Evolutionary conservation across 1,140 invertebrate genomes (phyloP), one percentile per base, ranked within the genome.

Genomic region (Mercenaria mercenaria): DNA sequence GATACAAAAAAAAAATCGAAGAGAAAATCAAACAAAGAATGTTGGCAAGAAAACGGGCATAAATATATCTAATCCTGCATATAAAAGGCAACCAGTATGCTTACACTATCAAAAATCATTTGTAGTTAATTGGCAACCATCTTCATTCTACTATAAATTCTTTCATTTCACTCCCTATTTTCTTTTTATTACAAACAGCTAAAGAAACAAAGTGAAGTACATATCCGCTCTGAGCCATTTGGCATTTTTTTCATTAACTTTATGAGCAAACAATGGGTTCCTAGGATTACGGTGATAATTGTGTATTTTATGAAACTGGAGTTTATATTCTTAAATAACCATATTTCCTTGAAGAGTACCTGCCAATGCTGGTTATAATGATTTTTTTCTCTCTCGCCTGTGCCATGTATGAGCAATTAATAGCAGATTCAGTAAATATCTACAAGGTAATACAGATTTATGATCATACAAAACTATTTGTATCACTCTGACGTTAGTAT

Each of bases 241-340:
- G 50, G 76, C 47, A 79, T 56, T 79, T 79, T 79, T 11, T 79
- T 79, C 47, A 79, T 79, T 79, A 79, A 52, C n/a, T 79, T 79
- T 79, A 79, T 32, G 76, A 34, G 76, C 26, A 37, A 52, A 56
- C 47, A 79, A 79, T 79, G 32, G n/a, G 10, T 37, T 13, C 34
- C 2, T 41, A 6, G 13, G 34, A 37, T 72, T 39, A 39, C 34
- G 11, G 34, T 39, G 23, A 13, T 72, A 39, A 72, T 72, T 72
- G 29, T 37, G 6, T 72, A 37, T 41, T 26, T 39, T 39, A 72
- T 37, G 34, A 72, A 72, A 72, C 3, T 23, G n/a, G 61, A n/a
- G 10, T 59, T 32, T 39, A 23, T 72, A n/a, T 39, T 37, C 6
- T 15, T 47, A 8, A 6, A 72, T 72, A 23, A 39, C 13, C 18